Evolutionary conservation across 2,888 invertebrate genomes (phyloP), one percentile per base, ranked within the genome.

Genomic region (Dolichopus griseipennis): DNA sequence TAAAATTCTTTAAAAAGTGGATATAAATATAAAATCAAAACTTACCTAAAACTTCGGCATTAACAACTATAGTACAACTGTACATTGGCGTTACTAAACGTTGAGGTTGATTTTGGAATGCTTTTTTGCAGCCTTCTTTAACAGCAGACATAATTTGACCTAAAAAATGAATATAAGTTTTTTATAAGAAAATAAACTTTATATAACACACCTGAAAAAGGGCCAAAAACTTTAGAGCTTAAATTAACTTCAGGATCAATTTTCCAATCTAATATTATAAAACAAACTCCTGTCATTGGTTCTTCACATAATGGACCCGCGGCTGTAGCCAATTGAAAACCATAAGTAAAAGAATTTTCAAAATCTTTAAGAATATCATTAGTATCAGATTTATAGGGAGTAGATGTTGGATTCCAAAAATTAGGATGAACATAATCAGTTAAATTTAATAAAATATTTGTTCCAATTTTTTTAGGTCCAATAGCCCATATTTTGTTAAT

Each of bases 221-320:
- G 86, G 37, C 81, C 79, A 74, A 71, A 77, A 0, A 75, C 74
- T 65, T 77, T 76, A 0, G 78, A 76, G 72, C 77, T 78, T 15
- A 79, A 70, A 70, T 79, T 83, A 68, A 80, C 81, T 15, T 74
- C 76, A 65, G 78, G 76, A 61, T 84, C 83, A 61, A 90, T 78
- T 0, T 83, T 84, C 92, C 95, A 97, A 73, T 92, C 90, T 74
- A 93, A 91, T 1, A 98, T 86, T 67, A 92, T 84, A 82, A 97
- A 96, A 21, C 91, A 93, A 1, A 97, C 95, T 1, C 97, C 97
- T 83, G 91, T 91, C 90, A 99, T 90, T 2, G 97, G 96, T 78
- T 99, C 99, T 75, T 97, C 96, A 81, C 98, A 99, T 64, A 99
- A 80, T 0, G 98, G 98, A 0, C 99, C 99, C 63, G 93, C 88